Evolutionary conservation across 2,113 vertebrate species (phyloP).

Genomic region (Epinephelus fuscoguttatus): DNA sequence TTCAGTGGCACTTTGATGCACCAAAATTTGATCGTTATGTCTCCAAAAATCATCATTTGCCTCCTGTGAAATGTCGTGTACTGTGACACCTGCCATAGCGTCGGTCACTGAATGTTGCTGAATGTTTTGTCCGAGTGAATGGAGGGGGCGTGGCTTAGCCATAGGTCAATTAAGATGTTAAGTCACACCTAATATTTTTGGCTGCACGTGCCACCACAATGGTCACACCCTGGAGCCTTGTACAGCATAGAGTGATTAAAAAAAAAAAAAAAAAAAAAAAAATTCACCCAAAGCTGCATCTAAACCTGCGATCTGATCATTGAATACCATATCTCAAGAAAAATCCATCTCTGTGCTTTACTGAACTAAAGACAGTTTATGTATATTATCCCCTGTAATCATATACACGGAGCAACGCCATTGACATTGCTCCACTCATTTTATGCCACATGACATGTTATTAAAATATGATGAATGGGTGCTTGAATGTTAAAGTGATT

Average conservation of each 20-base stretch:
- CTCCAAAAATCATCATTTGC: too few species aligned
- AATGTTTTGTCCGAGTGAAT: too few species aligned
- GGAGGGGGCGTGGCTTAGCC: too few species aligned
- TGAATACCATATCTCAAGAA: not conserved
- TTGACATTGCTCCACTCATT: not conserved
- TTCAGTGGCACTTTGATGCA: too few species aligned
- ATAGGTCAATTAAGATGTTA: too few species aligned
- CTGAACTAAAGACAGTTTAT: not conserved
- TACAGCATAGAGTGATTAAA: not conserved
- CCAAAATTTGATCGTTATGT: too few species aligned
- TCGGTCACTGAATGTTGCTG: too few species aligned
- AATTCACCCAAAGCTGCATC: not conserved
- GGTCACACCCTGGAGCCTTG: too few species aligned
- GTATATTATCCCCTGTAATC: slow-evolving; percentile 15
- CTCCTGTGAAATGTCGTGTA: too few species aligned
- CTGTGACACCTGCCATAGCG: too few species aligned
- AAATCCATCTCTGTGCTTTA: not conserved
- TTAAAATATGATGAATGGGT: slow-evolving; percentile 42
- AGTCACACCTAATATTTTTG: too few species aligned
- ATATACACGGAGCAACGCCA: not conserved
- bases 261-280: not conserved
- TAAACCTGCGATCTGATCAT: not conserved
- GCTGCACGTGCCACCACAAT: too few species aligned
- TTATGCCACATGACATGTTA: slow-evolving; percentile 1
- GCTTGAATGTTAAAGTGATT: slow-evolving; percentile 11